phyloP scores from a whole-genome alignment of 1,140 invertebrate species.

The Cecropterus lyciades region DNA sequence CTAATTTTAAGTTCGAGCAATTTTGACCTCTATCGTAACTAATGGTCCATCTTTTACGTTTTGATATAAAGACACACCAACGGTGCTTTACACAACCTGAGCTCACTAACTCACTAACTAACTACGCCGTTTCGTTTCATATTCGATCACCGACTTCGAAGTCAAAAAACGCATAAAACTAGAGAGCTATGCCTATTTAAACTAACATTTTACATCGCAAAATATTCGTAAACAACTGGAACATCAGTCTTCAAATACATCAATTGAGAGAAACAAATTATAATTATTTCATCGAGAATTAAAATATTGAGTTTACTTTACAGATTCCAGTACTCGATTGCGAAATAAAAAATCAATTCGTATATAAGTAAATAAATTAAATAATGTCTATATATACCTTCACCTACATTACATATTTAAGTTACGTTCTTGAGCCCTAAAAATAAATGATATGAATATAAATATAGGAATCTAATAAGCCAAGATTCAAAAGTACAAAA shows the following conservation, averaged over 20 bases:
- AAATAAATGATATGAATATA: conserved; percentile 22
- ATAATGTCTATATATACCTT: conserved; percentile 18
- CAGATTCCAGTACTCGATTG: no score
- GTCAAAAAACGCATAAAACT: conserved; percentile 10
- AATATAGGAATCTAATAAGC: not conserved
- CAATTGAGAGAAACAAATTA: not conserved
- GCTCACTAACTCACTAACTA: conserved; percentile 42
- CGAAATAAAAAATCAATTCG: no score
- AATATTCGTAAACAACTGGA: conserved; percentile 38
- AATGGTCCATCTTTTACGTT: conserved; percentile 81
- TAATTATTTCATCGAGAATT: not conserved
- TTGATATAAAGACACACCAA: conserved; percentile 70
- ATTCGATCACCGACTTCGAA: not conserved
- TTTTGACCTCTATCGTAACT: conserved; percentile 55
- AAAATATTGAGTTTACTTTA: not conserved
- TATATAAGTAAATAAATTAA: conserved; percentile 10
- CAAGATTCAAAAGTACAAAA: not conserved
- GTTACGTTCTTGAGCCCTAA: conserved; percentile 16
- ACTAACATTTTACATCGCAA: conserved; percentile 37
- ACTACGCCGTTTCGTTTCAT: conserved; percentile 37
- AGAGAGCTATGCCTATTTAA: conserved; percentile 2
- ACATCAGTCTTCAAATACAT: conserved; percentile 56
- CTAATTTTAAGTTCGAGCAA: conserved; percentile 48
- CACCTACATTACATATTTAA: conserved; percentile 12
- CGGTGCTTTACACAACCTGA: conserved; percentile 64